phyloP scores from a whole-genome alignment of 2,888 invertebrate genomes.

The Formica aserva region DNA sequence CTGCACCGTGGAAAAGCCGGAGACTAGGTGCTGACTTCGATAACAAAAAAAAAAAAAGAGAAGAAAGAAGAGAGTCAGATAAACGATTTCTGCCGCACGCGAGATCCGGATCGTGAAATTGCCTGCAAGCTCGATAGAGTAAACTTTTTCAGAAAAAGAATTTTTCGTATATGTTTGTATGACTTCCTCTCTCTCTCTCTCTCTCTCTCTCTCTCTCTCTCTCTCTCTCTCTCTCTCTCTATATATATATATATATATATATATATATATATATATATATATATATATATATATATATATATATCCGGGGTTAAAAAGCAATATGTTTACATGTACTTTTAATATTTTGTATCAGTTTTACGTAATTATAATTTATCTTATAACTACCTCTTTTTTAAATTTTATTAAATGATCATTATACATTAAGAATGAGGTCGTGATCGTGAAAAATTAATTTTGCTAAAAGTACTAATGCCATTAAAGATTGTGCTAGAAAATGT shows the following conservation, averaged over 20 bases:
- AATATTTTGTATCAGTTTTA: too few relatives aligned
- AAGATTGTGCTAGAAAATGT: conserved; percentile 7
- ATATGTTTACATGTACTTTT: conserved; percentile 6
- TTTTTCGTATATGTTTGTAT: conserved; percentile 3
- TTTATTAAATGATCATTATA: background rate
- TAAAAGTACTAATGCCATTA: background rate
- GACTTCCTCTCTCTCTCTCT: background rate
- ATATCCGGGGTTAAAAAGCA: background rate
- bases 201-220: background rate
- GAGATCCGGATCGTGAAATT: conserved; percentile 52
- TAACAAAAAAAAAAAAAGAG: conserved; percentile 33
- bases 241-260: too few relatives aligned
- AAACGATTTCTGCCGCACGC: conserved; percentile 40
- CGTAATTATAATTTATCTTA: background rate
- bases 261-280: too few relatives aligned
- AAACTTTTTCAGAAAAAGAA: conserved; percentile 34
- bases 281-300: too few relatives aligned
- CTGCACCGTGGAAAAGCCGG: conserved; percentile 54
- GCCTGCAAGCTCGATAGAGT: conserved; percentile 50
- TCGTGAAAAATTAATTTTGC: background rate
- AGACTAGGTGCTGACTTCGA: conserved; percentile 55
- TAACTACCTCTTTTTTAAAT: background rate
- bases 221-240: too few relatives aligned
- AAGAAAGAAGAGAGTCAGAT: conserved; percentile 34
- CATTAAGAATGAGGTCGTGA: background rate